Evolutionary conservation across 2,888 invertebrate species (phyloP), one percentile per base, ranked within the genome.

Genomic region (Isoperla grammatica): DNA sequence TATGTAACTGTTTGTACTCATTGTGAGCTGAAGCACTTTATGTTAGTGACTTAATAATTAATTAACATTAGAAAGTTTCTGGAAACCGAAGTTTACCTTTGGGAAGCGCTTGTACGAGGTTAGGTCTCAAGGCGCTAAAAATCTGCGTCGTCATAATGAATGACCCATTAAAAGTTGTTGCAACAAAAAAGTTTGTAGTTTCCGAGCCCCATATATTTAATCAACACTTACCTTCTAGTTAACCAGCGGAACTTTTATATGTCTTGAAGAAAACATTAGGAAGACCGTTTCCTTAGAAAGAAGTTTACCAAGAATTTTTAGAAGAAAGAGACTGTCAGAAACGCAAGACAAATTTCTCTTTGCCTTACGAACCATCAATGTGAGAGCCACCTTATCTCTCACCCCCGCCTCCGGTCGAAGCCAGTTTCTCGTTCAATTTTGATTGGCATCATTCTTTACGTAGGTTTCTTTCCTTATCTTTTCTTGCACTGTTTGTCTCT

Each of bases 391-490:
- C 53, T 37, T 39, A 53, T 53, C 53, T 37, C 19, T 13, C 46
- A 20, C 22, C 22, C 46, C 20, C 20, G 20, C 20, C 46, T 29
- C 46, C 39, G 37, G 19, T 37, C 20, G 53, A 20, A 9, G 37
- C 53, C 39, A 39, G 37, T 53, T 39, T 39, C 53, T 19, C 37
- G 53, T 20, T 53, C 53, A 39, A 53, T 53, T 53, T 53, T 53
- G 53, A 53, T 53, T 53, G 53, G 53, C 37, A 53, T 39, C 53
- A 53, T 53, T 53, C 53, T 53, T 53, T 53, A 53, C 37, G 53
- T 53, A 53, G 53, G 37, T 39, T 39, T 12, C 20, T 37, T 15
- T 39, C 20, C 40, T 39, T 53, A 53, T 53, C 39, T 19, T 53
- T 53, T 35, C 37, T 37, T 53, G 53, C 53, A 53, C 53, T 53